Percentiles rank a stretch among this genome's conserved stretches.
Conservation (phyloP, 2,888 invertebrate species). For the Caenorhabditis wallacei region DNA sequence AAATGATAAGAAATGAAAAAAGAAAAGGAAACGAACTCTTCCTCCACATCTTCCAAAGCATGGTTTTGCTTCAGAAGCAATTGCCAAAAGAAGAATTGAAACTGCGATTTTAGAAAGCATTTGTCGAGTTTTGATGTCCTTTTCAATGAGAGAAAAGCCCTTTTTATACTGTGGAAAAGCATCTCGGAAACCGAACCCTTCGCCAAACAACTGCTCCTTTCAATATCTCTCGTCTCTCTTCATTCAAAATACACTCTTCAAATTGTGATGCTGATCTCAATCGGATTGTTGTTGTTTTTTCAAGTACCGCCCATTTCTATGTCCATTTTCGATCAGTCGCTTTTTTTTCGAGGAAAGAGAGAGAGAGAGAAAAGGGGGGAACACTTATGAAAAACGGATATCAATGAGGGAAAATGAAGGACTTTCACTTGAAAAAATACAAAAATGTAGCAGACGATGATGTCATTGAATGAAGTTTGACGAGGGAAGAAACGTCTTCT, state of each 20-base stretch:
- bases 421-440: slow-evolving; percentile 21
- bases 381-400: slow-evolving; percentile 30
- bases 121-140: slow-evolving; percentile 30
- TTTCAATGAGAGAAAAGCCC: slow-evolving; percentile 7
- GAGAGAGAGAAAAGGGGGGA: not conserved
- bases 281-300: slow-evolving; percentile 53
- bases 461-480: slow-evolving; percentile 29
- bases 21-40: slow-evolving; percentile 33
- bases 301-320: slow-evolving; percentile 4
- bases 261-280: slow-evolving; percentile 51
- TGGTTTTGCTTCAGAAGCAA: slow-evolving; percentile 46
- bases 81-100: slow-evolving; percentile 47
- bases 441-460: slow-evolving; percentile 12
- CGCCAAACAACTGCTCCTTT: slow-evolving; percentile 53
- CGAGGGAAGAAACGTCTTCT: slow-evolving; percentile 30
- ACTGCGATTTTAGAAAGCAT: slow-evolving; percentile 50
- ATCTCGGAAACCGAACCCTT: slow-evolving; percentile 56
- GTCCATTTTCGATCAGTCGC: slow-evolving; percentile 23
- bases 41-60: slow-evolving; percentile 61
- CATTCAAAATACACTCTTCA: not conserved
- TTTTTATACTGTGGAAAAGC: slow-evolving; percentile 47
- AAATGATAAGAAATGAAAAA: not conserved
- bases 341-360: slow-evolving; percentile 12
- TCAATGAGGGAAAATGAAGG: not conserved
- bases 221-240: slow-evolving; percentile 13